Evolutionary conservation across 53 echinoderm and acorn worm species (phyloP).

Genomic region (Echinarachnius parma): DNA sequence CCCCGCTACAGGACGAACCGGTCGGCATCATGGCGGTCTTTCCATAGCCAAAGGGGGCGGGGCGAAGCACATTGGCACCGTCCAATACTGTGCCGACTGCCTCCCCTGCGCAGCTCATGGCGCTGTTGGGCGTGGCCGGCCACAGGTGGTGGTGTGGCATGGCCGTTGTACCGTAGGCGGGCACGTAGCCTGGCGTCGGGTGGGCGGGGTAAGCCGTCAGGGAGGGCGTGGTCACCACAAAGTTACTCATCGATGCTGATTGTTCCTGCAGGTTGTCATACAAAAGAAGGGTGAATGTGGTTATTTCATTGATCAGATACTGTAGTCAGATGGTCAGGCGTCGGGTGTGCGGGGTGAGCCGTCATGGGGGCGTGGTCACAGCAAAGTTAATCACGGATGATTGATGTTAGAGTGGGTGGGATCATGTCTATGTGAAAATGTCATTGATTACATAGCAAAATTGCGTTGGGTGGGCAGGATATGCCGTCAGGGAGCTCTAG

Average conservation of each 20-base stretch:
- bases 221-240: conserved; percentile 78
- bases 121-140: conserved; percentile 30
- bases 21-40: conserved; percentile 44
- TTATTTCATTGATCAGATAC: too few species aligned
- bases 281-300: too few species aligned
- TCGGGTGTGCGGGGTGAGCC: too few species aligned
- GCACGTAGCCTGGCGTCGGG: conserved; percentile 84
- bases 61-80: conserved; percentile 34
- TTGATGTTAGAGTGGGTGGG: too few species aligned
- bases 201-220: conserved; percentile 79
- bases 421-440: too few species aligned
- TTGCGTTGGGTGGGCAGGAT: too few species aligned
- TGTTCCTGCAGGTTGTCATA: conserved; percentile 20
- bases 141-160: conserved; percentile 46
- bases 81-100: conserved; percentile 19
- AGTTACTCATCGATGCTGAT: conserved; percentile 63
- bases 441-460: too few species aligned
- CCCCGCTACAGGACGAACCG: conserved; percentile 42
- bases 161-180: conserved; percentile 80
- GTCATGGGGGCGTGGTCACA: too few species aligned
- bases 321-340: too few species aligned
- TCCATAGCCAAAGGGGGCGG: conserved; percentile 35
- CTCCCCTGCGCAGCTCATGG: conserved; percentile 39
- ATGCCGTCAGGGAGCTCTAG: too few species aligned
- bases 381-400: too few species aligned